Conservation (phyloP, 2,888 invertebrate species). For the Falcaria lacertinaria region DNA sequence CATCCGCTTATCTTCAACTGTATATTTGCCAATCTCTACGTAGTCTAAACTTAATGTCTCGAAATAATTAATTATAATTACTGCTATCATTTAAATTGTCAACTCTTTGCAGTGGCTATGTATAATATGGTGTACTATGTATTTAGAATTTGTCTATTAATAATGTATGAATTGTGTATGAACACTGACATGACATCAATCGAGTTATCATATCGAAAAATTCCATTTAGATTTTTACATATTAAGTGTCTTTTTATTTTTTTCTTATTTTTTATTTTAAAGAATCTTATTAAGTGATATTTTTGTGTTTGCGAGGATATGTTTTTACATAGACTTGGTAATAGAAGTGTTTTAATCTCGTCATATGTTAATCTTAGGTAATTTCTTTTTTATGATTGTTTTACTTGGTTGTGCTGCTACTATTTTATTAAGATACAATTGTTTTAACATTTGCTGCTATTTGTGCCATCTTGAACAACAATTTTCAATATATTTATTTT, state of each 20-base stretch:
- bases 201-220: too few species aligned
- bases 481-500: background rate
- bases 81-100: conserved; percentile 14
- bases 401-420: conserved; percentile 59
- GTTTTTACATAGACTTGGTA: conserved; percentile 12
- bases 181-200: conserved; percentile 7
- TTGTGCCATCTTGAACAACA: conserved; percentile 25
- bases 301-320: conserved; percentile 2
- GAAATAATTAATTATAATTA: conserved; percentile 53
- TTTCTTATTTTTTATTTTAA: background rate
- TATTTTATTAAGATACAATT: conserved; percentile 15
- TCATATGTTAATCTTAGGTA: conserved; percentile 25
- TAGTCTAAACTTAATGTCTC: conserved; percentile 28
- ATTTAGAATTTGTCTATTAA: conserved; percentile 21
- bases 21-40: conserved; percentile 55
- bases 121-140: background rate
- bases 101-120: background rate
- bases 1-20: conserved; percentile 67
- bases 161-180: conserved; percentile 41
- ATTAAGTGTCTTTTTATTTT: background rate
- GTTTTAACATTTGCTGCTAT: conserved; percentile 8
- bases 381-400: conserved; percentile 20
- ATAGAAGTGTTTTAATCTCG: conserved; percentile 16
- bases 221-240: background rate
- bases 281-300: background rate